Percentiles rank a stretch among this genome's conserved stretches.
Evolutionary conservation across 2,797 vertebrate genomes (phyloP).

Genomic region (Hydrophis major): DNA sequence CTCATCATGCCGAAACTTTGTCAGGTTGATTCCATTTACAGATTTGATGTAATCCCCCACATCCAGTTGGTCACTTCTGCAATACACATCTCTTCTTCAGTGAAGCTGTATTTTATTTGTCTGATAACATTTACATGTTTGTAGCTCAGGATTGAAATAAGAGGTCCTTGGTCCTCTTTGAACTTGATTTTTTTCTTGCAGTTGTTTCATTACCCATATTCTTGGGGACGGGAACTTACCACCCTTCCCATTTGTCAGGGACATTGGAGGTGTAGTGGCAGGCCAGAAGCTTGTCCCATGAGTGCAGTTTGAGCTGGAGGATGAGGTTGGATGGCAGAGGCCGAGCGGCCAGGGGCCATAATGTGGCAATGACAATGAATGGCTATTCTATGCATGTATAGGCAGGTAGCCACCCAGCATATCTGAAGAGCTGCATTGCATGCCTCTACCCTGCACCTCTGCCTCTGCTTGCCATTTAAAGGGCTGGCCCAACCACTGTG

Average conservation of each 20-base stretch:
- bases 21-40: slow-evolving; percentile 95
- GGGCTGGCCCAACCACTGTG: background rate
- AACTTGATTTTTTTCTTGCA: background rate
- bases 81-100: slow-evolving; percentile 40
- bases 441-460: background rate
- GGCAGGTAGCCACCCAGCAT: background rate
- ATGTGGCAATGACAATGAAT: background rate
- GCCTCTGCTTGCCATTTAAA: background rate
- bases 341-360: background rate
- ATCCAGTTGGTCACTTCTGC: slow-evolving; percentile 94
- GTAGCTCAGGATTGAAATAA: background rate
- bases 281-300: background rate
- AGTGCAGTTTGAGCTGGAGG: background rate
- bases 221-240: background rate
- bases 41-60: slow-evolving; percentile 96
- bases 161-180: background rate
- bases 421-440: background rate
- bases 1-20: slow-evolving; percentile 95
- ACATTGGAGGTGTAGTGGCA: accelerated
- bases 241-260: background rate
- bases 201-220: background rate
- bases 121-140: background rate
- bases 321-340: background rate
- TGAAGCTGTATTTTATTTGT: slow-evolving; percentile 18
- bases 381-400: background rate